Evolutionary conservation across 2,113 vertebrate genomes (phyloP).

Genomic region (Agapornis roseicollis): DNA sequence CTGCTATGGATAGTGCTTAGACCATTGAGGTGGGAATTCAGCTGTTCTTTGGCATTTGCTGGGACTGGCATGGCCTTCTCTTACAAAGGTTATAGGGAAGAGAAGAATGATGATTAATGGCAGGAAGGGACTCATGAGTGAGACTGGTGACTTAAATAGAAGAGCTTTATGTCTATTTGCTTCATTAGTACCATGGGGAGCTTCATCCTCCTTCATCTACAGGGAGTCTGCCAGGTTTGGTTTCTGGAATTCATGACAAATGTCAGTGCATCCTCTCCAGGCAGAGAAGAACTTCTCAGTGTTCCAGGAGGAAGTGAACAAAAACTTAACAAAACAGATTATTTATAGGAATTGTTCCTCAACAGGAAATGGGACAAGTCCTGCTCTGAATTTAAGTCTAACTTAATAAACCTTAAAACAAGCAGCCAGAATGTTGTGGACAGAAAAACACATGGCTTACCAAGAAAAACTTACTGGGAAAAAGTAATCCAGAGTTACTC

Average conservation of each 20-base stretch:
- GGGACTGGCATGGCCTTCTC: neutral
- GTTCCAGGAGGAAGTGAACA: neutral
- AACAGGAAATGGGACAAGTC: neutral
- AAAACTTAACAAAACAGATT: neutral
- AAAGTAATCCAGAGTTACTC: neutral
- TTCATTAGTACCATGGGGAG: neutral
- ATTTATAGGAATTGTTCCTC: neutral
- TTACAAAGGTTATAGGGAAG: neutral
- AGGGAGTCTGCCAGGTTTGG: neutral
- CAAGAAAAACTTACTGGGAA: neutral
- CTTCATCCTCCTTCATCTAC: neutral
- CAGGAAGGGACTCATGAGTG: neutral
- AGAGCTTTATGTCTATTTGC: neutral
- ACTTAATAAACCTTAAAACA: neutral
- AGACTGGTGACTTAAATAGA: neutral
- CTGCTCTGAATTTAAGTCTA: neutral
- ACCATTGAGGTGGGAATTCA: neutral
- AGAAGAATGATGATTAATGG: neutral
- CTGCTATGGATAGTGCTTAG: neutral
- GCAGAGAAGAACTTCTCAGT: neutral
- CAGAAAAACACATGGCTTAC: neutral
- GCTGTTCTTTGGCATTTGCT: neutral
- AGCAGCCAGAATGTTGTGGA: neutral
- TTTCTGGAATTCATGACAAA: neutral
- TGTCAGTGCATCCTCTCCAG: neutral